Percentiles rank a stretch among this genome's conserved stretches.
Conservation (phyloP, 2,888 invertebrate genomes). For the Bibio marci region DNA sequence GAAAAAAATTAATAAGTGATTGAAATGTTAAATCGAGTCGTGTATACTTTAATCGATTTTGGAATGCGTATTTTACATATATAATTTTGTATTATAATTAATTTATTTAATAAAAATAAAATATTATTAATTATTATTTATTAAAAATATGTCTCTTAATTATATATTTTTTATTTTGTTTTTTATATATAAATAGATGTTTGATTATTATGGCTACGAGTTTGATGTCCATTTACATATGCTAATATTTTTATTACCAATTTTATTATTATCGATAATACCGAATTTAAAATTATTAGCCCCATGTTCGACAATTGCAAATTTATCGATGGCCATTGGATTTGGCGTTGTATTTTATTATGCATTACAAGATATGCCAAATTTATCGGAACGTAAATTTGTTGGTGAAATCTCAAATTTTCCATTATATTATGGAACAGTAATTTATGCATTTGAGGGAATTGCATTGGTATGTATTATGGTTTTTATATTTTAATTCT, state of each 20-base stretch:
- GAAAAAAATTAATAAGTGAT: too few relatives aligned
- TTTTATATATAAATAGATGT: too few relatives aligned
- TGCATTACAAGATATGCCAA: constrained; percentile 52
- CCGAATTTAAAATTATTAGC: constrained; percentile 60
- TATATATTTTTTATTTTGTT: too few relatives aligned
- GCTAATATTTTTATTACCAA: constrained; percentile 52
- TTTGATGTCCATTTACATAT: constrained; percentile 54
- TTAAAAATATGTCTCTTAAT: too few relatives aligned
- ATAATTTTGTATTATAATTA: too few relatives aligned
- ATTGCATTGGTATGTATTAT: constrained; percentile 59
- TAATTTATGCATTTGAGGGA: constrained; percentile 92
- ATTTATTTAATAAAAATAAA: too few relatives aligned
- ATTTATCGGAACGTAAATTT: constrained; percentile 38
- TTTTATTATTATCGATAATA: constrained; percentile 55
- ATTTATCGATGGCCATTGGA: constrained; percentile 56
- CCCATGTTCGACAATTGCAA: constrained; percentile 62
- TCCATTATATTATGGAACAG: constrained; percentile 93
- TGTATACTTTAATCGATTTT: too few relatives aligned
- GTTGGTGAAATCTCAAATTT: constrained; percentile 41
- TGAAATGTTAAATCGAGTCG: too few relatives aligned
- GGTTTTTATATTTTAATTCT: too few relatives aligned
- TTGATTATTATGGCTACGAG: constrained; percentile 43
- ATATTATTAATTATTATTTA: too few relatives aligned
- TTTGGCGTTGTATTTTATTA: constrained; percentile 61
- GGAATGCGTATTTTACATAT: too few relatives aligned